Evolutionary conservation across 2,888 invertebrate genomes (phyloP), one percentile per base, ranked within the genome.

Genomic region (Tiliacea aurago): DNA sequence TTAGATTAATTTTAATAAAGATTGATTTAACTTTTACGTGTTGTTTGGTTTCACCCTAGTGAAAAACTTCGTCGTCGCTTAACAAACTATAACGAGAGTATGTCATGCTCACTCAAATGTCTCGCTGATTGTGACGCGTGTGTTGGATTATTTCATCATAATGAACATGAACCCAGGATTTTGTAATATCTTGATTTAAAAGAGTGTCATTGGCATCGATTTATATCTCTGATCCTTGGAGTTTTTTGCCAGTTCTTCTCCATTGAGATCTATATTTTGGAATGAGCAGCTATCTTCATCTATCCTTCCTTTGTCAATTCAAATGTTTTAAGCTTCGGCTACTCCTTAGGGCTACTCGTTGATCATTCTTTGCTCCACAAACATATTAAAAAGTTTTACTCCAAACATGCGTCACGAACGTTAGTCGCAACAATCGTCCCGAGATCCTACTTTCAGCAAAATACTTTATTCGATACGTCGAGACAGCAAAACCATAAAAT

Each of bases 401-500:
- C n/a, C 64, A 10, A 37, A 51, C n/a, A 37, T 64, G n/a, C n/a
- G 33, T 33, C 20, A 11, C 2, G 10, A 18, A 6, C 20, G 20
- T 33, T 58, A 37, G 4, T 59, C 4, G n/a, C n/a, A 9, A 37
- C 13, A 43, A 23, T 43, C 6, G 11, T 23, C 15, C 15, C 1
- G 23, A 45, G 43, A 23, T 45, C 41, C 18, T 62, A 23, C 4
- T 18, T 43, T 43, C 11, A 62, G 18, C 6, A 61, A 61, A 23
- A 15, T 61, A 23, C 18, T 43, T 11, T 18, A 61, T 41, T 61
- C 33, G 23, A 43, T 41, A 28, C 45, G 13, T 45, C n/a, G 28
- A 58, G n/a, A 51, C 45, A 49, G 11, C 23, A 49, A 78, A 78
- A 28, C 51, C 11, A 76, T 63, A 63, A 70, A 78, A 78, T 15